Conservation (phyloP, 2,113 vertebrate species). For the Prionailurus viverrinus region DNA sequence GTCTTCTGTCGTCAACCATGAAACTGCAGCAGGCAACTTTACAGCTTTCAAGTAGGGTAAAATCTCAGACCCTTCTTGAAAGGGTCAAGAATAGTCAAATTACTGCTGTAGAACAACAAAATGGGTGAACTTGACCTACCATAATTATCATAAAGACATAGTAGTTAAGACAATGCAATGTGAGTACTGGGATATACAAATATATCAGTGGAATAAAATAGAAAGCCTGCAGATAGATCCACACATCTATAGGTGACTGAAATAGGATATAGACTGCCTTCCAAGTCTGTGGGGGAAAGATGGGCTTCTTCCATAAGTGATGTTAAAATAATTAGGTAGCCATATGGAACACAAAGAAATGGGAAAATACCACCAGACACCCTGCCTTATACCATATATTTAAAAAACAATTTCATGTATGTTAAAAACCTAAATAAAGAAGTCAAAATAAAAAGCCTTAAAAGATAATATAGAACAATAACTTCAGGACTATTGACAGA, state of each 20-base stretch:
- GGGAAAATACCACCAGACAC: background rate
- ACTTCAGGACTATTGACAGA: background rate
- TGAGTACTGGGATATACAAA: background rate
- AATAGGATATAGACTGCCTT: background rate
- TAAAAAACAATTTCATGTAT: background rate
- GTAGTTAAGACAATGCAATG: background rate
- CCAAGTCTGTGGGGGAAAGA: background rate
- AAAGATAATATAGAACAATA: background rate
- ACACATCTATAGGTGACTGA: background rate
- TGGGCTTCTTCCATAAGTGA: background rate
- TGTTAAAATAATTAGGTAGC: background rate
- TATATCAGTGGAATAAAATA: background rate
- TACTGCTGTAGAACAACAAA: background rate
- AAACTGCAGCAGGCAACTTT: background rate
- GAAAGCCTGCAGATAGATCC: background rate
- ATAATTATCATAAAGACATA: background rate
- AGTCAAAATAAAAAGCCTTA: background rate
- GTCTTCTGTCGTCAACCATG: background rate
- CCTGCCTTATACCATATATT: background rate
- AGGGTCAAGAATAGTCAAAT: background rate
- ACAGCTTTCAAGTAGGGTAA: background rate
- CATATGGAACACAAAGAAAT: background rate
- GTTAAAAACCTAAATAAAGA: background rate
- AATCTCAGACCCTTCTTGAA: background rate
- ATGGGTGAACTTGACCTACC: background rate